Base-by-base conservation (phyloP, 2,888 invertebrate species). In the Sphaeridia pumilis region DNA sequence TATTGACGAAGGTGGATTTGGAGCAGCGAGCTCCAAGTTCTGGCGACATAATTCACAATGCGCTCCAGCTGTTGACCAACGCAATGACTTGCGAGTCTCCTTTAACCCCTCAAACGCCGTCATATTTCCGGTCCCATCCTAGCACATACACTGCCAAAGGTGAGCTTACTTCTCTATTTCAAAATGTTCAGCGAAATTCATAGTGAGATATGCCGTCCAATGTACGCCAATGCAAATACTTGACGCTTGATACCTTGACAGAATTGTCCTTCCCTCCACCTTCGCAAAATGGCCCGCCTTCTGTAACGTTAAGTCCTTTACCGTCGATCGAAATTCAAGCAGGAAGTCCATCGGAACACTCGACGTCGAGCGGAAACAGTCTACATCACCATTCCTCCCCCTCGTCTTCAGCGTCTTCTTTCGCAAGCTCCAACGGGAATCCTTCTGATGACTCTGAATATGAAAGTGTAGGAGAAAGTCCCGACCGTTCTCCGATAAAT, bases 31-130 rank as follows among this genome's bases (percentile, higher is more conserved):
- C 89, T 65, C 92, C 93, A 0, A 86, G 88, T 20, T 88, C 89
- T 28, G 94, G 94, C 2, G 94, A 94, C 70, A 86, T 94, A 21
- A 74, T 94, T 58, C 90, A 89, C 75, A 94, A 94, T 73, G 88
- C 90, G 28, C 77, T 94, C 42, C 86, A 87, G 70, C 83, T 90
- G 77, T 73, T 90, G 56, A 82, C 87, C 50, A 60, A 58, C 49
- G 58, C 65, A 25, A 57, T 58, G 54, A 55, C 60, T 31, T 46
- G 46, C 36, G 65, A 65, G 43, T 65, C 63, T 46, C 65, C 65
- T 49, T 57, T 65, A 55, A 65, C 65, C 34, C 65, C 65, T 17
- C 65, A 65, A 54, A 65, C 65, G 45, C 65, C 65, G 45, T 63
- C 63, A 47, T 62, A 60, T 36, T 52, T 62, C 34, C 58, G 65